A percentile compares a stretch with the other conserved stretches of the same genome.
Evolutionary conservation across 1,140 invertebrate genomes (phyloP).

Genomic region (Ditylenchus dipsaci): DNA sequence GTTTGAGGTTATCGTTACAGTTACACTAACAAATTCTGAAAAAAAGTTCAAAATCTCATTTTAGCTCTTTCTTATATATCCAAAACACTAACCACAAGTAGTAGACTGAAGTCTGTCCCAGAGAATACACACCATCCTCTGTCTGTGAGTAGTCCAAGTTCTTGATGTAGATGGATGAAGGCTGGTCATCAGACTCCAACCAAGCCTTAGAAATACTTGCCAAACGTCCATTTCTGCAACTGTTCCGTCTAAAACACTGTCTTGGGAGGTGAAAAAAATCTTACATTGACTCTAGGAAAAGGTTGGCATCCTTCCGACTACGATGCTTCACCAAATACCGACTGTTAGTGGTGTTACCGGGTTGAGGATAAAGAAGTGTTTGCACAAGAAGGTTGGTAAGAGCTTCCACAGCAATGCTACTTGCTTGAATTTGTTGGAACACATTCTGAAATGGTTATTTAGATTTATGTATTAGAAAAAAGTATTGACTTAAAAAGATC

Average conservation of each 20-base stretch:
- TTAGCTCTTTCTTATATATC: too few species aligned
- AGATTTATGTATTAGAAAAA: too few species aligned
- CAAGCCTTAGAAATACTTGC: slow-evolving; percentile 19
- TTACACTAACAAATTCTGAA: too few species aligned
- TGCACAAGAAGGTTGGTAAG: slow-evolving; percentile 29
- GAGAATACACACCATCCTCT: slow-evolving; percentile 9
- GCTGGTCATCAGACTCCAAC: neutral
- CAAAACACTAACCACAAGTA: slow-evolving; percentile 36
- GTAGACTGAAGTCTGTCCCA: slow-evolving; percentile 40
- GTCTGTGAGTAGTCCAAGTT: neutral
- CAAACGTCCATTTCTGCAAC: slow-evolving; percentile 13
- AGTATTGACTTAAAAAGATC: too few species aligned
- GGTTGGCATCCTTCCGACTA: slow-evolving; percentile 24
- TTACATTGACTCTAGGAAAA: slow-evolving; percentile 17
- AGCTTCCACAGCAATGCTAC: slow-evolving; percentile 34
- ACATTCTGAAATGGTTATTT: neutral
- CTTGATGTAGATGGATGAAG: neutral
- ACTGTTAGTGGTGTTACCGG: slow-evolving; percentile 35
- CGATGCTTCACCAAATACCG: slow-evolving; percentile 36
- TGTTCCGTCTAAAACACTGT: neutral
- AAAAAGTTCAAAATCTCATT: too few species aligned
- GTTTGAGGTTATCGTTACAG: too few species aligned
- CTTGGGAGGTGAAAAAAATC: neutral
- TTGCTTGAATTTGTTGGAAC: slow-evolving; percentile 29
- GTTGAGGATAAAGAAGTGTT: slow-evolving; percentile 32